A percentile compares a stretch with the other conserved stretches of the same genome.
phyloP scores from a whole-genome alignment of 2,113 vertebrate genomes.

The Benitochromis conjunctus region DNA sequence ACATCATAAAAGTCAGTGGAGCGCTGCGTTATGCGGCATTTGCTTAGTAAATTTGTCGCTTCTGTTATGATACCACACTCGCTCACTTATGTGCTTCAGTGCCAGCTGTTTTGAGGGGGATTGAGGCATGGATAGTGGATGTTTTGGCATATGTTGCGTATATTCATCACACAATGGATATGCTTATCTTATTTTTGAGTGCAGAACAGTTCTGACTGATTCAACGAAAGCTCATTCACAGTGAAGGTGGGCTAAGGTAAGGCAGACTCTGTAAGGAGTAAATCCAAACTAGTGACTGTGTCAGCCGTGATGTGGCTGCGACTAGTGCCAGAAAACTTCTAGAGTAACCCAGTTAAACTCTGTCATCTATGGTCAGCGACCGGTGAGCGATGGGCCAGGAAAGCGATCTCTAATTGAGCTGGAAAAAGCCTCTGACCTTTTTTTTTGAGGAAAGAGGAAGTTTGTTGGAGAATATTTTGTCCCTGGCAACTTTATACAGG shows the following conservation, averaged over 20 bases:
- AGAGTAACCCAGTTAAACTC: constrained; percentile 24
- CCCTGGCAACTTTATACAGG: not conserved
- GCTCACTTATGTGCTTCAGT: not conserved
- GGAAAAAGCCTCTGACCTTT: constrained; percentile 43
- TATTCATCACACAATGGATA: constrained; percentile 6
- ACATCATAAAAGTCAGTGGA: constrained; percentile 23
- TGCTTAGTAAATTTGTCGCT: constrained; percentile 27
- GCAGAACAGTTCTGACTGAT: not conserved
- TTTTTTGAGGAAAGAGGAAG: constrained; percentile 42
- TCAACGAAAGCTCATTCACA: not conserved
- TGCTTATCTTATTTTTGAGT: constrained; percentile 1
- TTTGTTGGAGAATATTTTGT: constrained; percentile 46
- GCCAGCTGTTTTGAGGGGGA: constrained; percentile 10
- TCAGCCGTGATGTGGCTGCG: not conserved
- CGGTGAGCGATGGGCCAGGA: not conserved
- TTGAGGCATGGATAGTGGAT: not conserved
- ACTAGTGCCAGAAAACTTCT: not conserved
- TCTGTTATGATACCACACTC: constrained; percentile 14
- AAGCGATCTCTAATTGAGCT: not conserved
- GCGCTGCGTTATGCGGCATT: constrained; percentile 23
- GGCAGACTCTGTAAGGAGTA: not conserved
- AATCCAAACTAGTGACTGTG: not conserved
- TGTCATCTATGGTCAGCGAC: constrained; percentile 20
- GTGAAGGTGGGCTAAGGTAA: not conserved
- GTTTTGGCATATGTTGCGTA: not conserved